Percentiles rank a stretch among this genome's conserved stretches.
Evolutionary conservation across 2,797 vertebrate genomes (phyloP).

Genomic region (Microhierax caerulescens): DNA sequence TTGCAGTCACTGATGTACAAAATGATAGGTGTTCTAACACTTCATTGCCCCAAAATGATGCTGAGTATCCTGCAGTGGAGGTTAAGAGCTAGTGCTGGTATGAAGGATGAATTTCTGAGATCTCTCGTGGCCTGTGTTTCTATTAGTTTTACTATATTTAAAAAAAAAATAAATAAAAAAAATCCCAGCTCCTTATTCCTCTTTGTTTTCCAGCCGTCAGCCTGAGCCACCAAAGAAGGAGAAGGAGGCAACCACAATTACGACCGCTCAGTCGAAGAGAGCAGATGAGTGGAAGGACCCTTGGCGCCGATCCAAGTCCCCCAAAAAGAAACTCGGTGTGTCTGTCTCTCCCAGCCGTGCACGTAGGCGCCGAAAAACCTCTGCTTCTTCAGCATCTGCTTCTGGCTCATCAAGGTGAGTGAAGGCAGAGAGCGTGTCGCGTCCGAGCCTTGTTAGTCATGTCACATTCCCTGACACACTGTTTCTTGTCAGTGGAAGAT

Average conservation of each 20-base stretch:
- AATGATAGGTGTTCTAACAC: neutral
- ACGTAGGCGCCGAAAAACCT: conserved; percentile 86
- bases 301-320: conserved; percentile 97
- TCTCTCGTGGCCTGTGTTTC: neutral
- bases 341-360: conserved; percentile 88
- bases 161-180: neutral
- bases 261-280: conserved; percentile 80
- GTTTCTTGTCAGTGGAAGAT: neutral
- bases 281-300: conserved; percentile 98
- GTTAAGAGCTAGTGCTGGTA: neutral
- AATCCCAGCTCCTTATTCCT: neutral
- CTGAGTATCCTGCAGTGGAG: neutral
- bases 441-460: neutral
- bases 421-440: rapidly evolving
- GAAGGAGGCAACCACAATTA: conserved; percentile 68
- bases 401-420: conserved; percentile 92
- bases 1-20: neutral
- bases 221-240: conserved; percentile 86
- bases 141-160: neutral
- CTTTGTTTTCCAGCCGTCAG: conserved; percentile 79
- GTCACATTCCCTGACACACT: too few species aligned
- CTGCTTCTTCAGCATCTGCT: conserved; percentile 89
- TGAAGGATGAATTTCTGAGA: neutral
- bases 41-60: neutral
- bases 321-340: conserved; percentile 85